Evolutionary conservation across 2,113 vertebrate genomes (phyloP), one percentile per base, ranked within the genome.

Genomic region (Noctilio leporinus): DNA sequence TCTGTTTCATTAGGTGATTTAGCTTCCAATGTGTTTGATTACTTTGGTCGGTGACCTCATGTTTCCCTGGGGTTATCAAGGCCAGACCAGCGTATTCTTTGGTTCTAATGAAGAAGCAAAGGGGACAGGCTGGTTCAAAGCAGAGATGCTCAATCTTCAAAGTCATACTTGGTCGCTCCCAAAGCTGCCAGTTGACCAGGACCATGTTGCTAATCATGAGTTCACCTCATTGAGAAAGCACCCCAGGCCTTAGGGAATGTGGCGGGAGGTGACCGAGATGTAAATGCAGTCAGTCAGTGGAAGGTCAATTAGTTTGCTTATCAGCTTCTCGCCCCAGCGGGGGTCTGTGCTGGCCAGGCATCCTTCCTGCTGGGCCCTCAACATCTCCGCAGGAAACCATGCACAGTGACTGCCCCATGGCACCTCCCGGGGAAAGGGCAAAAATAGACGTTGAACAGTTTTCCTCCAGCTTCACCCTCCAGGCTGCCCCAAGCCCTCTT

Each of bases 81-180:
- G 17, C 17, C 40, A 47, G 12, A 15, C 16, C 11, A 51, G 16
- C 4, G 19, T 28, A 5, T 15, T 75, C 75, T 83, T 78, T 53
- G 14, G 30, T 53, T 43, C 24, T 38, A 96, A 47, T 19, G 26
- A 90, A 49, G 72, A 81, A 51, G 3, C 22, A 51, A 83, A 30
- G 10, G 3, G 2, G 35, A 65, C 10, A 12, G 28, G 38, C 6
- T 30, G 45, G 26, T 15, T 15, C n/a, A 35, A 80, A 80, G 9
- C 38, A 45, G 69, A 53, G 40, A 69, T 28, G 55, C 4, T 9
- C 8, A 15, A 7, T 64, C 1, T 20, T 30, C 26, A 47, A 30
- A 55, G 22, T n/a, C 8, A 0, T 20, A 24, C n/a, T 0, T 15
- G 10, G 16, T n/a, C 30, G 20, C 24, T 35, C 17, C 8, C 51